A percentile compares a stretch with the other conserved stretches of the same genome.
phyloP scores from a whole-genome alignment of 2,888 invertebrate genomes.

The Drosophila meridionalis region DNA sequence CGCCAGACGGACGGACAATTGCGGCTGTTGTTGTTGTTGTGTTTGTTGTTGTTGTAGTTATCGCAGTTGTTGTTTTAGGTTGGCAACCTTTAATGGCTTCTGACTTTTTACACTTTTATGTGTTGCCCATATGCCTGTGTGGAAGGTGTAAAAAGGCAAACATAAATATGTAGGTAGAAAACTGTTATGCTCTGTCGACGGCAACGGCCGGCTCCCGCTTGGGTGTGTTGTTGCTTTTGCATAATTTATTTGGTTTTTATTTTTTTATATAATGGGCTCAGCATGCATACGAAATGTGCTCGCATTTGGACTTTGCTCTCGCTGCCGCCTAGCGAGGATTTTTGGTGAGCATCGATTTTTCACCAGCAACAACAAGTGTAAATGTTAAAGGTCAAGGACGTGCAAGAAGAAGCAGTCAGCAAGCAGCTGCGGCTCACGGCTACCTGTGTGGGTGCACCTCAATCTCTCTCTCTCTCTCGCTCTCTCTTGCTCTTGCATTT shows the following conservation, averaged over 20 bases:
- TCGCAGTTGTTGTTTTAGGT: conserved; percentile 48
- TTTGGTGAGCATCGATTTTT: conserved; percentile 63
- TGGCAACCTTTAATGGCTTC: conserved; percentile 74
- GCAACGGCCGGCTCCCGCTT: conserved; percentile 46
- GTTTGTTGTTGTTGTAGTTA: conserved; percentile 20
- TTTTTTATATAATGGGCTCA: conserved; percentile 51
- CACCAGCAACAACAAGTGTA: conserved; percentile 69
- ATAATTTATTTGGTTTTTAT: conserved; percentile 64
- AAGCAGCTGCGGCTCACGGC: conserved; percentile 34
- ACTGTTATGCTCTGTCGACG: conserved; percentile 77
- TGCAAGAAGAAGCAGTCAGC: conserved; percentile 16
- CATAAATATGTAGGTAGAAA: conserved; percentile 66
- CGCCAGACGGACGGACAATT: conserved; percentile 38
- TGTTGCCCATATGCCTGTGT: conserved; percentile 46
- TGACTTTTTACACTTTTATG: conserved; percentile 74
- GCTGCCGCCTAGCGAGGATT: background rate
- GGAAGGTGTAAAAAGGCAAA: conserved; percentile 75
- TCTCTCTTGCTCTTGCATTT: background rate
- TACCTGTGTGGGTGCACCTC: conserved; percentile 60
- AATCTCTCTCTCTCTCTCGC: conserved; percentile 6
- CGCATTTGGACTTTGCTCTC: conserved; percentile 25
- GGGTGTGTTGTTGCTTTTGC: conserved; percentile 40
- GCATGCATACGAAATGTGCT: conserved; percentile 61
- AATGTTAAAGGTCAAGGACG: conserved; percentile 75
- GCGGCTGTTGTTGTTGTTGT: conserved; percentile 44